Evolutionary conservation across 2,113 vertebrate genomes (phyloP), one percentile per base, ranked within the genome.

Genomic region (Galeopterus variegatus): DNA sequence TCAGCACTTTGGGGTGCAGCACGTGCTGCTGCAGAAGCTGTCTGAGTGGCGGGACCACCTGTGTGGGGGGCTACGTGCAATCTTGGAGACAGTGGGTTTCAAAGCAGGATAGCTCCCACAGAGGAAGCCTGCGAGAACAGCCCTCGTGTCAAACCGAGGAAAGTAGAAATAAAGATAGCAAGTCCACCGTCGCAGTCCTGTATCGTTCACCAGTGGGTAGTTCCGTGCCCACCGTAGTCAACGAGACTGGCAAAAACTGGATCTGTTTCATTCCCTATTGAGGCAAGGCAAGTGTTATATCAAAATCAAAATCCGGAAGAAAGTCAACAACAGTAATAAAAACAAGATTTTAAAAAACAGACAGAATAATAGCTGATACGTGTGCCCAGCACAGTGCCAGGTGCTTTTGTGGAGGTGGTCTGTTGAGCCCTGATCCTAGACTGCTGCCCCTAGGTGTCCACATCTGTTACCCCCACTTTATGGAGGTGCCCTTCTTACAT

Each of bases 281-380:
- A 90, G 0, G 93, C 17, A 8, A 18, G 67, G 36, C 19, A 2
- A 31, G 0, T 5, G 11, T 58, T 73, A 65, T 33, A 67, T 58
- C 80, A 24, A 88, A 95, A 91, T 81, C 58, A 4, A 92, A 64
- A 69, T 7, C 21, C 0, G 73, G 23, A 75, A 82, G 95, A 82
- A 90, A 97, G 64, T 65, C 96, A 89, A 23, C 23, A 0, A 1
- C 13, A 23, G 28, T 69, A 69, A 80, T 19, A 33, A 48, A 86
- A 58, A 62, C 14, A 12, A 15, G 17, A 28, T 56, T 33, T 21
- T 50, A 8, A 64, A 13, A 80, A 12, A 1, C 21, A 11, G 31
- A 36, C 0, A 24, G 8, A 17, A 17, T 7, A 4, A 14, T 4
- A 5, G 28, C 65, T 11, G 18, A 1, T 45, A 3, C 0, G 1